phyloP scores from a whole-genome alignment of 2,797 vertebrate species.

The Rhabdophis nuchalis region DNA sequence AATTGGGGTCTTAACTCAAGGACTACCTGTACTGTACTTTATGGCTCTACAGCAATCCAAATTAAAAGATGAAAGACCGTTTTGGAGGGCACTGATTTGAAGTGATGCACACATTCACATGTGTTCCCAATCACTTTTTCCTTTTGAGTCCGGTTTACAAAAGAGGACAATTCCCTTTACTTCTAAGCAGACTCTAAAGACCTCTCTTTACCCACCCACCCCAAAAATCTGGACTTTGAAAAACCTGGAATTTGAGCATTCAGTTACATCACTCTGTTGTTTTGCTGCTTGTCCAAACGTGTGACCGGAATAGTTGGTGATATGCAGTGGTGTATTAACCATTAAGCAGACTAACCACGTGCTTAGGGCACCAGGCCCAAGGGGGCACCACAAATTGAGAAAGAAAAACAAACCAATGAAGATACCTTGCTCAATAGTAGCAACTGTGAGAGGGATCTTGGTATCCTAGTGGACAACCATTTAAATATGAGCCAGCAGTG shows the following conservation, averaged over 20 bases:
- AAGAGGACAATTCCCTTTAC: too few relatives aligned
- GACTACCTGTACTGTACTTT: not conserved
- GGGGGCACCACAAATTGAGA: too few relatives aligned
- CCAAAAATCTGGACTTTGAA: not conserved
- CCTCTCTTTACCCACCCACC: too few relatives aligned
- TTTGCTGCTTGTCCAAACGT: constrained; percentile 11
- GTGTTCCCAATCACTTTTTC: not conserved
- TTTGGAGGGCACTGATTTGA: not conserved
- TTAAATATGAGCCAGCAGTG: too few relatives aligned
- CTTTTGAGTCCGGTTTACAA: not conserved
- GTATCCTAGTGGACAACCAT: too few relatives aligned
- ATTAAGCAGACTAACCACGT: too few relatives aligned
- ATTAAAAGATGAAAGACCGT: not conserved
- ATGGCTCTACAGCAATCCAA: not conserved
- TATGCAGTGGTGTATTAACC: not conserved
- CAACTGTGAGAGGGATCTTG: too few relatives aligned
- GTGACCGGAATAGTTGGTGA: constrained; percentile 43
- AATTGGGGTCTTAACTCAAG: too few relatives aligned
- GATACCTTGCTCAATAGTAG: too few relatives aligned
- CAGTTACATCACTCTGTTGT: constrained; percentile 43
- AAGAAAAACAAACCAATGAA: too few relatives aligned
- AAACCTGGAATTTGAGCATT: not conserved
- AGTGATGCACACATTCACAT: not conserved
- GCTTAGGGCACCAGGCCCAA: too few relatives aligned
- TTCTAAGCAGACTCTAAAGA: not conserved